Evolutionary conservation across 2,113 vertebrate species (phyloP).

Genomic region (Centropus bengalensis): DNA sequence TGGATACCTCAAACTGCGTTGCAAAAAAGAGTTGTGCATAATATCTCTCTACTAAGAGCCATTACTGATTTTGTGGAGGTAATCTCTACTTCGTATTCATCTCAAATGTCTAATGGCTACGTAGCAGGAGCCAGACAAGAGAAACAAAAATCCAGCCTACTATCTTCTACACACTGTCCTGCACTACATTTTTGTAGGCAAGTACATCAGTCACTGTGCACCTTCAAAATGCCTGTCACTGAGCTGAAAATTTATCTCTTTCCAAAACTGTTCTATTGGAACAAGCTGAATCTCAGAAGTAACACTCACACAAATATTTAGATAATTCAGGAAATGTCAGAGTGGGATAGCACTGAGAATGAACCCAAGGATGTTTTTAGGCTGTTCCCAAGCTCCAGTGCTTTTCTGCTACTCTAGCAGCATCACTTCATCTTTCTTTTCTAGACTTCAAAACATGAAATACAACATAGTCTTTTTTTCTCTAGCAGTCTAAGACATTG

Average conservation of each 20-base stretch:
- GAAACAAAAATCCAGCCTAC: neutral
- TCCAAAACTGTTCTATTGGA: neutral
- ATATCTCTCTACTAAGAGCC: neutral
- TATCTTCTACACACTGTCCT: neutral
- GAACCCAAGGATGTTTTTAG: neutral
- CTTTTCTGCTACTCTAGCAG: neutral
- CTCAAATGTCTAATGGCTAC: neutral
- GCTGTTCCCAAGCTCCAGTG: neutral
- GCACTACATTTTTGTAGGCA: neutral
- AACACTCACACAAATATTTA: conserved; percentile 53
- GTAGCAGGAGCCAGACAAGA: neutral
- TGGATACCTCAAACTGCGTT: neutral
- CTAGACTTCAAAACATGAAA: neutral
- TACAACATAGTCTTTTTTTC: neutral
- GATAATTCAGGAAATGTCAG: conserved; percentile 46
- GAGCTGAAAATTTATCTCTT: neutral
- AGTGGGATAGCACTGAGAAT: neutral
- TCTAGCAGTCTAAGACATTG: neutral
- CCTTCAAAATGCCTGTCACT: neutral
- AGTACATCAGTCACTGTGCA: neutral
- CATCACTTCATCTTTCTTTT: conserved; percentile 31
- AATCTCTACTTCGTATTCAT: neutral
- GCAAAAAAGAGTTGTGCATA: neutral
- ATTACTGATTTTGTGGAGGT: neutral
- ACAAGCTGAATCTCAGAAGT: conserved; percentile 21